Evolutionary conservation across 2,113 vertebrate genomes (phyloP).

Genomic region (Camelus bactrianus): DNA sequence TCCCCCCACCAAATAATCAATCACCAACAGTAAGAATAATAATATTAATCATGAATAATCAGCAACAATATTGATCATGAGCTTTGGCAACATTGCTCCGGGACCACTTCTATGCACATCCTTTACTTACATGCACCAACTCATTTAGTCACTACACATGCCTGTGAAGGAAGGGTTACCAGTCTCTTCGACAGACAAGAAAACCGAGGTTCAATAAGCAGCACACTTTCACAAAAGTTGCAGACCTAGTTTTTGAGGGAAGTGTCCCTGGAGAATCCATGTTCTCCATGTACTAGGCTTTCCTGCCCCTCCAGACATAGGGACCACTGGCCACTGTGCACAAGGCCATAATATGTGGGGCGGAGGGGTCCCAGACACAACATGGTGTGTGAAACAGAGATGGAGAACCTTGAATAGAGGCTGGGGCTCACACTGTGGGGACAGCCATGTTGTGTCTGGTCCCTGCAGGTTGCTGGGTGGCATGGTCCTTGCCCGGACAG

Average conservation of each 20-base stretch:
- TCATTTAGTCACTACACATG: constrained; percentile 59
- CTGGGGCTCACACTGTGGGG: constrained; percentile 1
- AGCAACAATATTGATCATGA: constrained; percentile 51
- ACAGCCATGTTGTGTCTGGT: constrained; percentile 36
- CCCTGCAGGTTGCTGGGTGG: constrained; percentile 28
- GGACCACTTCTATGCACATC: constrained; percentile 12
- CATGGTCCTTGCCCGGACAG: constrained; percentile 28
- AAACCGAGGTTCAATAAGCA: constrained; percentile 54
- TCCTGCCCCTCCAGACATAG: constrained; percentile 44
- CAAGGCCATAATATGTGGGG: constrained; percentile 24
- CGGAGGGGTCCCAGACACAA: constrained; percentile 38
- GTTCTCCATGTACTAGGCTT: constrained; percentile 44
- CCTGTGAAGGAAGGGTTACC: constrained; percentile 43
- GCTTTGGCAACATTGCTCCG: constrained; percentile 57
- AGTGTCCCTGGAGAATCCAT: constrained; percentile 62
- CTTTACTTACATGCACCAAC: constrained; percentile 54
- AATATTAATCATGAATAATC: constrained; percentile 56
- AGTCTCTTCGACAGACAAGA: constrained; percentile 58
- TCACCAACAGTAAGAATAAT: background rate
- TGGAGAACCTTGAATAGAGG: constrained; percentile 54
- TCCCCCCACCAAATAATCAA: constrained; percentile 37
- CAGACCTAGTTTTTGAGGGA: constrained; percentile 52
- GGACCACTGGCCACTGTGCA: constrained; percentile 27
- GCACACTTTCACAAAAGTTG: constrained; percentile 59
- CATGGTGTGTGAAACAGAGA: constrained; percentile 57